phyloP scores from a whole-genome alignment of 2,888 invertebrate species.

The Listrodromus nycthemerus region DNA sequence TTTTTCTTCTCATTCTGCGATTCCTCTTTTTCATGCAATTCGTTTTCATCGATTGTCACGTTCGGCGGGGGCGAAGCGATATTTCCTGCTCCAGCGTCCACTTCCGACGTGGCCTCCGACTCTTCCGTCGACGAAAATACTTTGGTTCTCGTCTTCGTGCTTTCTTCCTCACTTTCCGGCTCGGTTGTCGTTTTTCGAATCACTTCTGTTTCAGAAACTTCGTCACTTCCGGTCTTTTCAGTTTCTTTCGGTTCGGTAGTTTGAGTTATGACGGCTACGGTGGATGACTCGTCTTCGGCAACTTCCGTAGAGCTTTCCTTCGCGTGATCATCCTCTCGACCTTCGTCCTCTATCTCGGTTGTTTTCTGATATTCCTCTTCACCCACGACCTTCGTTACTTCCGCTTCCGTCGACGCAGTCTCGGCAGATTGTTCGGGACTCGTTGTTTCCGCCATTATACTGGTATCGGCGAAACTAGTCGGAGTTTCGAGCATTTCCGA shows the following conservation, averaged over 20 bases:
- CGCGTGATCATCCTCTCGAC: background rate
- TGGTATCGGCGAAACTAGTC: background rate
- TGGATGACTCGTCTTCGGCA: background rate
- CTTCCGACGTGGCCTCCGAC: background rate
- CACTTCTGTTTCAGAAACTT: background rate
- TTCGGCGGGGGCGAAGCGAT: conserved; percentile 7
- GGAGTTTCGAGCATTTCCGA: background rate
- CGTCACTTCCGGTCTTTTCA: conserved; percentile 6
- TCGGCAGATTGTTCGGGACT: background rate
- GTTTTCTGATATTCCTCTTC: background rate
- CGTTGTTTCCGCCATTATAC: background rate
- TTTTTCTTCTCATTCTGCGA: conserved; percentile 26
- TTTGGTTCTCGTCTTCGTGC: background rate
- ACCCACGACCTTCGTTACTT: background rate
- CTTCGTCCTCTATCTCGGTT: background rate
- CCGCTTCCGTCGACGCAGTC: conserved; percentile 15
- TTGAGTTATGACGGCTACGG: background rate
- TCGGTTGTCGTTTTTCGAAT: background rate
- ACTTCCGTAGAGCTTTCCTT: conserved; percentile 11
- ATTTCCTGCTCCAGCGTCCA: background rate
- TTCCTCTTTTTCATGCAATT: conserved; percentile 56
- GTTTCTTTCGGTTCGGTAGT: background rate
- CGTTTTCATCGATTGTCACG: conserved; percentile 51
- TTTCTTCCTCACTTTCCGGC: background rate
- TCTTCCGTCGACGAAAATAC: conserved; percentile 11